A percentile compares a stretch with the other conserved stretches of the same genome.
Conservation (phyloP, 2,797 vertebrate genomes). For the Chromobotia macracanthus region DNA sequence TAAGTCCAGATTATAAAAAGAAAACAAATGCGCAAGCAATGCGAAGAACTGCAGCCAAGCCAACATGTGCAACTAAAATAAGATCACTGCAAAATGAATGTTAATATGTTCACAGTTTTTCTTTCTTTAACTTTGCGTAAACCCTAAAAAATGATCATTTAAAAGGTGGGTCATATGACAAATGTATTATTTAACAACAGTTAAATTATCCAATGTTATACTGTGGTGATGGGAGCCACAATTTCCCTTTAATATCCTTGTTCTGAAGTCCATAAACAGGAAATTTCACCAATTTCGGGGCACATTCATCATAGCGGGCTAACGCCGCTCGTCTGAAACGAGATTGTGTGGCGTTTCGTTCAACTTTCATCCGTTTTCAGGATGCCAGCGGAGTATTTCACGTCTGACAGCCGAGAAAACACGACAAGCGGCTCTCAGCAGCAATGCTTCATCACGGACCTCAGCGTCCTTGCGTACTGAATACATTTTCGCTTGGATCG, state of each 20-base stretch:
- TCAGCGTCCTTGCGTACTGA: not conserved
- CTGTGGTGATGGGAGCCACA: not conserved
- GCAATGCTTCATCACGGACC: slow-evolving; percentile 4
- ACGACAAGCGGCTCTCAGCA: not conserved
- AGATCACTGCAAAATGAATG: too few species aligned
- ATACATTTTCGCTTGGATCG: not conserved
- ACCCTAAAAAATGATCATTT: not conserved
- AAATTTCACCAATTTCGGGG: slow-evolving; percentile 16
- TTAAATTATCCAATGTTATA: not conserved
- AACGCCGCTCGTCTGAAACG: slow-evolving; percentile 7
- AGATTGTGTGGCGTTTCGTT: slow-evolving; percentile 9
- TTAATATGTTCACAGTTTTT: too few species aligned
- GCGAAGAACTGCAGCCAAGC: too few species aligned
- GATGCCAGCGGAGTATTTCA: slow-evolving; percentile 20
- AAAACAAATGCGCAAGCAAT: not conserved
- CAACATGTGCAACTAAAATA: not conserved
- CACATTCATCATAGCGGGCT: slow-evolving; percentile 19
- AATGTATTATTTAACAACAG: not conserved
- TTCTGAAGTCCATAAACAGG: slow-evolving; percentile 3
- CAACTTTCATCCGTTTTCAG: slow-evolving; percentile 34
- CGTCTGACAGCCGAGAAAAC: slow-evolving; percentile 28
- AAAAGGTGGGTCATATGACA: not conserved
- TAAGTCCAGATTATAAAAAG: not conserved
- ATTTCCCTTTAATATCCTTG: not conserved
- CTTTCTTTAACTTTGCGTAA: too few species aligned